A percentile compares a stretch with the other conserved stretches of the same genome.
phyloP scores from a whole-genome alignment of 1,140 invertebrate genomes.

The Panonychus citri region DNA sequence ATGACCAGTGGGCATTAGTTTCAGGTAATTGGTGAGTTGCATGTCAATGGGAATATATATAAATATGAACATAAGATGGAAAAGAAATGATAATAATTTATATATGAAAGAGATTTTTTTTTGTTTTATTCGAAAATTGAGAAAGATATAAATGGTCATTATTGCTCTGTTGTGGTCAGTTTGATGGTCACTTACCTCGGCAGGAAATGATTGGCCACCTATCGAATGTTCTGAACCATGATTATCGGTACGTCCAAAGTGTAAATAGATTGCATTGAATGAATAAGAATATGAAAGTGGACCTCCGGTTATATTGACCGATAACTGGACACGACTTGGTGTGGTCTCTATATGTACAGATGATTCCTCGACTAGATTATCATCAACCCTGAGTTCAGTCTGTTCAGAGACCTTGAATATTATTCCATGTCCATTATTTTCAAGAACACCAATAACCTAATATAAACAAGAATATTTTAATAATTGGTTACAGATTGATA shows the following conservation, averaged over 20 bases:
- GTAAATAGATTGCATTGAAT: conserved; percentile 79
- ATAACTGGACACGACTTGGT: neutral
- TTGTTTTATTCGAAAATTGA: too few relatives aligned
- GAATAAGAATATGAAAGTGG: conserved; percentile 85
- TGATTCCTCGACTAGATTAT: neutral
- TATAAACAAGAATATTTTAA: neutral
- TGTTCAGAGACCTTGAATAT: conserved; percentile 32
- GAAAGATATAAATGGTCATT: neutral
- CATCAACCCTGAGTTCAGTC: neutral
- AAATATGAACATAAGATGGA: too few relatives aligned
- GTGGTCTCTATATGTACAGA: neutral
- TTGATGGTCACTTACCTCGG: conserved; percentile 42
- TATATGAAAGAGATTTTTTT: too few relatives aligned
- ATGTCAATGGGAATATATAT: too few relatives aligned
- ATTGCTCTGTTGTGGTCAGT: neutral
- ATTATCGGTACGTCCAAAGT: conserved; percentile 65
- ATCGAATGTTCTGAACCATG: conserved; percentile 80
- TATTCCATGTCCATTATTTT: conserved; percentile 79
- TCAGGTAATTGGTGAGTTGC: too few relatives aligned
- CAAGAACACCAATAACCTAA: conserved; percentile 41
- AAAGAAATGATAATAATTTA: too few relatives aligned
- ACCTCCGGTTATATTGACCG: conserved; percentile 59
- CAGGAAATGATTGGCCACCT: conserved; percentile 73
- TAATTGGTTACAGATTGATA: too few relatives aligned
- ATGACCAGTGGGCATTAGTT: too few relatives aligned